phyloP scores from a whole-genome alignment of 2,888 invertebrate genomes.

The Lithophane leautieri region DNA sequence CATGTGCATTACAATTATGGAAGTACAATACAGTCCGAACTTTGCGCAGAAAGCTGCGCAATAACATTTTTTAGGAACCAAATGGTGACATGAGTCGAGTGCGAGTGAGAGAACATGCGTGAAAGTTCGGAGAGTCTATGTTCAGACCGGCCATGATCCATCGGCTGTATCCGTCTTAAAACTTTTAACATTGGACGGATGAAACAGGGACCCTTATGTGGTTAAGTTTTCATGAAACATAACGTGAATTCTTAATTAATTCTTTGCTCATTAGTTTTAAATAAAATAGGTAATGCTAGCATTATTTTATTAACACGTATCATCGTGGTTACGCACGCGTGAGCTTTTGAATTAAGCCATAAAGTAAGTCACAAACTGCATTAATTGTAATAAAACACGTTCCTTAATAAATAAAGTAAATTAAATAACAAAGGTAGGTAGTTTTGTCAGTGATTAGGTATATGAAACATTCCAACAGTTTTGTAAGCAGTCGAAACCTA shows the following conservation, averaged over 20 bases:
- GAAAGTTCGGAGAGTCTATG: background rate
- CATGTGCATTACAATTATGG: background rate
- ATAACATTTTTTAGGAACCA: background rate
- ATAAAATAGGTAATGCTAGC: background rate
- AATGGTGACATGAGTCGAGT: background rate
- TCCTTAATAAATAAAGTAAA: background rate
- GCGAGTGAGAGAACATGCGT: background rate
- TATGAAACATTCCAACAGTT: background rate
- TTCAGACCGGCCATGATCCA: background rate
- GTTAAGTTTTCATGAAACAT: background rate
- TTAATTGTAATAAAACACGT: background rate
- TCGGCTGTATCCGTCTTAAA: background rate
- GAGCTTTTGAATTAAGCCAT: slow-evolving; percentile 1
- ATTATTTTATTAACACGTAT: background rate
- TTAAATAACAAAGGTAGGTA: background rate
- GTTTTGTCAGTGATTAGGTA: background rate
- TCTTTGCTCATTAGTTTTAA: background rate
- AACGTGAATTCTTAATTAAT: background rate
- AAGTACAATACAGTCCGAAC: background rate
- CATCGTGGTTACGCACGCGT: background rate
- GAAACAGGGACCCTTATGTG: too few relatives aligned
- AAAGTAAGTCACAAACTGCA: background rate
- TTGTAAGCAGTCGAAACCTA: background rate
- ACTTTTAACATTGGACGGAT: background rate
- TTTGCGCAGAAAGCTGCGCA: background rate